Evolutionary conservation across 2,888 invertebrate genomes (phyloP).

Genomic region (Nemoura dubitans): DNA sequence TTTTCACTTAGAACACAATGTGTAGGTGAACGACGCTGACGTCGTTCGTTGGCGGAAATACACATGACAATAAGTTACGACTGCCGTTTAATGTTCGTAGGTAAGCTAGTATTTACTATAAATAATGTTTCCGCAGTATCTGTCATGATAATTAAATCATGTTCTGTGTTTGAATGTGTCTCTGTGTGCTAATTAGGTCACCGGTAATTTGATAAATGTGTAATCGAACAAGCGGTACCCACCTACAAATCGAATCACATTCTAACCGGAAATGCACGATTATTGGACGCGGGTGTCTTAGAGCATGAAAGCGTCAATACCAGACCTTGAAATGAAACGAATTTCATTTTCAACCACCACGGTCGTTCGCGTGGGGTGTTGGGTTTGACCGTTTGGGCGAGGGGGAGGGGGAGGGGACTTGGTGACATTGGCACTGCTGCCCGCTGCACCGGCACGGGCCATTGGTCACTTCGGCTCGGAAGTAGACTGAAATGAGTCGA

Average conservation of each 20-base stretch:
- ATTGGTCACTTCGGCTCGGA: not conserved
- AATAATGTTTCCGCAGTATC: not conserved
- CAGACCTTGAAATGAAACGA: too few species aligned
- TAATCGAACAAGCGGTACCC: not conserved
- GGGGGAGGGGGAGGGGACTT: not conserved
- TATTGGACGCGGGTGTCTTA: too few species aligned
- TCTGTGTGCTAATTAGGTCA: not conserved
- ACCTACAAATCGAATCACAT: too few species aligned
- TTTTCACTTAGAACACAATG: too few species aligned
- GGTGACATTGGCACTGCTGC: not conserved
- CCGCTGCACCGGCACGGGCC: too few species aligned
- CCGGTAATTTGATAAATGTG: not conserved
- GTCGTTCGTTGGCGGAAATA: too few species aligned
- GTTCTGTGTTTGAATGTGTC: too few species aligned
- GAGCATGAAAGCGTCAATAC: too few species aligned
- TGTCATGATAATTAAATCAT: not conserved
- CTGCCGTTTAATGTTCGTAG: not conserved
- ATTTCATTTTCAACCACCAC: not conserved
- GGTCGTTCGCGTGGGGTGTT: too few species aligned
- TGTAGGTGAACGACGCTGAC: too few species aligned
- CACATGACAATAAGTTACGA: not conserved
- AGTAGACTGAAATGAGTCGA: not conserved
- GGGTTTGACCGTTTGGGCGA: too few species aligned
- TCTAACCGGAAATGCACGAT: too few species aligned
- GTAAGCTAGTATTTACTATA: not conserved